Percentiles rank a stretch among this genome's conserved stretches.
These are phyloP conservation scores for Fulica atra DNA, from an alignment of 2,113 vertebrate species.

Conservation along the genomic window DNA sequence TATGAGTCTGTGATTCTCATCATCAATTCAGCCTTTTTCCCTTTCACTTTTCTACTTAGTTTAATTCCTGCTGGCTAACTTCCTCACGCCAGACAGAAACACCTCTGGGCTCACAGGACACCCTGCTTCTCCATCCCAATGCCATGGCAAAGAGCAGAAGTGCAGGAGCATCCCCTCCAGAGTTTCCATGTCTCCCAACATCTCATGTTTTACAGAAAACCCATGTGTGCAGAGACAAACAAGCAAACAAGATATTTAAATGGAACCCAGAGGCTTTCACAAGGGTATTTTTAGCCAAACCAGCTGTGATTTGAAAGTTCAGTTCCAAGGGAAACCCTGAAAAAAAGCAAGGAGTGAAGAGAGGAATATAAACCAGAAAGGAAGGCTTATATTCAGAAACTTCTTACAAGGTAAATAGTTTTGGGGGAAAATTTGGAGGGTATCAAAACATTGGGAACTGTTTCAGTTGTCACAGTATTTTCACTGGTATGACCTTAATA, in stretches of 20 bases:
- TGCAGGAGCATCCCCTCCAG: background rate
- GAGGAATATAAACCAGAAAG: background rate
- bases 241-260: background rate
- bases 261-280: background rate
- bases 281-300: slow-evolving; percentile 11
- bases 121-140: fast-evolving
- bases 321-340: slow-evolving; percentile 8
- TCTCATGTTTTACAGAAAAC: background rate
- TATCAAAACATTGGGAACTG: background rate
- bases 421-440: fast-evolving
- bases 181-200: background rate
- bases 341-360: background rate
- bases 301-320: background rate
- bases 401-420: background rate
- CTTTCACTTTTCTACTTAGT: background rate
- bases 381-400: background rate
- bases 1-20: background rate
- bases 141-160: background rate
- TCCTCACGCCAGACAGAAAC: fast-evolving
- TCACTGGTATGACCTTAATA: background rate
- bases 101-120: background rate
- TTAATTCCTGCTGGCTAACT: background rate
- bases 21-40: background rate
- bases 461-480: background rate
- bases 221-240: background rate